Conservation (phyloP, 2,888 invertebrate species). For the Eristalis pertinax region DNA sequence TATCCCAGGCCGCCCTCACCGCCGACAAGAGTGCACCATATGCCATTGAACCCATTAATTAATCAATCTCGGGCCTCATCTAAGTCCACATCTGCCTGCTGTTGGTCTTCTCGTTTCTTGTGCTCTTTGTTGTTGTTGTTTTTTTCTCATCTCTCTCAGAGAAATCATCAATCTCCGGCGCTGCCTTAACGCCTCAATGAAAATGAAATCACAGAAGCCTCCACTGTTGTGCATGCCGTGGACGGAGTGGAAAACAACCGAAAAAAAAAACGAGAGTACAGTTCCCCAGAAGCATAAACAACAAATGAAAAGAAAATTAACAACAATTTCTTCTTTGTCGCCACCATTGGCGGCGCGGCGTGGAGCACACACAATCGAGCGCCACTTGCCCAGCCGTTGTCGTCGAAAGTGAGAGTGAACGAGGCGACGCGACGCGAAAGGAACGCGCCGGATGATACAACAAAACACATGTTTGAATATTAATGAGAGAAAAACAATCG, state of each 20-base stretch:
- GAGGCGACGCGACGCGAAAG: background rate
- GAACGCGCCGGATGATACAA: background rate
- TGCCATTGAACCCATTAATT: slow-evolving; percentile 68
- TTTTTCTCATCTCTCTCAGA: slow-evolving; percentile 13
- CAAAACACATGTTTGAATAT: slow-evolving; percentile 30
- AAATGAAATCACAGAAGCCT: slow-evolving; percentile 41
- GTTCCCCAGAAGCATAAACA: background rate
- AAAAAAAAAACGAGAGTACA: slow-evolving; percentile 4
- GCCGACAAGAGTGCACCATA: slow-evolving; percentile 11
- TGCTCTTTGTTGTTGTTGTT: slow-evolving; percentile 45
- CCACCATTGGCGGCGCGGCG: background rate
- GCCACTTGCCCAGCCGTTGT: background rate
- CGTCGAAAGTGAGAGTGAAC: slow-evolving; percentile 38
- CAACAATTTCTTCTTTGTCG: slow-evolving; percentile 36
- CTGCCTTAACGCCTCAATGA: slow-evolving; percentile 49
- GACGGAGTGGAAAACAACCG: slow-evolving; percentile 7
- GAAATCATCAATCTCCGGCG: background rate
- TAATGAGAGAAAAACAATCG: slow-evolving; percentile 44
- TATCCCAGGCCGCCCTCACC: slow-evolving; percentile 5
- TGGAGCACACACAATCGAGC: no score
- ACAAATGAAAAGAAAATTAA: slow-evolving; percentile 43
- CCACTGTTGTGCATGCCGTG: background rate
- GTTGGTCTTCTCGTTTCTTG: slow-evolving; percentile 16
- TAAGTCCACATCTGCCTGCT: background rate
- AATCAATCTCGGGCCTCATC: slow-evolving; percentile 56